Evolutionary conservation across 2,113 vertebrate species (phyloP).

Genomic region (Lophius piscatorius): DNA sequence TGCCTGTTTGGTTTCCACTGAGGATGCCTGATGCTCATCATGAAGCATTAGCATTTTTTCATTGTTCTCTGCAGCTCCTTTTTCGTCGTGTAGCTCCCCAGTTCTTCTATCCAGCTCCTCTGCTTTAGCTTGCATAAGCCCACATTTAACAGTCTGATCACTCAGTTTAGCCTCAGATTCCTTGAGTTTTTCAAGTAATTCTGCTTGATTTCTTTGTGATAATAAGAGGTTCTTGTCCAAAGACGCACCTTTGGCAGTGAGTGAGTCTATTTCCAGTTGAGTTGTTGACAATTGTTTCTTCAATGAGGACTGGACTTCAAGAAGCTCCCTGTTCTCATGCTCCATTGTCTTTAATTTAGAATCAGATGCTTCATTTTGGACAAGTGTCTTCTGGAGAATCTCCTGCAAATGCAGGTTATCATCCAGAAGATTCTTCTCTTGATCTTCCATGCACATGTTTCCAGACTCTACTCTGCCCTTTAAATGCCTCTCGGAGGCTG

Average conservation of each 20-base stretch:
- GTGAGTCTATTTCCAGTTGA: constrained; percentile 77
- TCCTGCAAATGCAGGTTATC: constrained; percentile 82
- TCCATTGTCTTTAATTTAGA: constrained; percentile 73
- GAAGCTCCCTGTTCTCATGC: constrained; percentile 78
- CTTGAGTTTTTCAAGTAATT: constrained; percentile 76
- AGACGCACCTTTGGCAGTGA: constrained; percentile 71
- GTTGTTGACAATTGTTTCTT: constrained; percentile 69
- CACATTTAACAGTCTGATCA: constrained; percentile 68
- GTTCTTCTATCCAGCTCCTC: constrained; percentile 68
- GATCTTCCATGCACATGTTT: constrained; percentile 66
- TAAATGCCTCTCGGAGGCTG: constrained; percentile 82
- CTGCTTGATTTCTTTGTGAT: constrained; percentile 76
- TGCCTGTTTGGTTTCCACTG: constrained; percentile 68
- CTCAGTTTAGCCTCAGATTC: constrained; percentile 76
- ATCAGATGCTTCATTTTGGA: constrained; percentile 75
- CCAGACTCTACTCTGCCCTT: constrained; percentile 70
- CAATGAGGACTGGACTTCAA: constrained; percentile 72
- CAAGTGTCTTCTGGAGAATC: constrained; percentile 75
- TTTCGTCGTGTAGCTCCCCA: constrained; percentile 71
- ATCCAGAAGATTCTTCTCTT: constrained; percentile 76
- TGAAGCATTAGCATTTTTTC: constrained; percentile 62
- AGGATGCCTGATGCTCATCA: constrained; percentile 33
- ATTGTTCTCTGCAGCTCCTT: constrained; percentile 75
- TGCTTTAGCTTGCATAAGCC: constrained; percentile 69
- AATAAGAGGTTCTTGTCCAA: constrained; percentile 78